Conservation (phyloP, 2,888 invertebrate genomes). For the Yponomeuta plumbellus region DNA sequence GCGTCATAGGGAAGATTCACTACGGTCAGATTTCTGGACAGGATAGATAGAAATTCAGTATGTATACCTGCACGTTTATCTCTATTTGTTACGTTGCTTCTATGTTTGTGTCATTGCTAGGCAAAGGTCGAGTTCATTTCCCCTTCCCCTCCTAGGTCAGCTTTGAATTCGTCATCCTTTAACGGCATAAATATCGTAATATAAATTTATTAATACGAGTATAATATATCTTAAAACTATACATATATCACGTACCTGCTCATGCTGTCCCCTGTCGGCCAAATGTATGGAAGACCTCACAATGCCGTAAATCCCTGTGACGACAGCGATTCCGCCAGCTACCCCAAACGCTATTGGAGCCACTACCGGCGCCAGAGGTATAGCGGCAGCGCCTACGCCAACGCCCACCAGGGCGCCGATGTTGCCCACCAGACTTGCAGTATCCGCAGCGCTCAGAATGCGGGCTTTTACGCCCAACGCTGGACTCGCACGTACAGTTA, state of each 20-base stretch:
- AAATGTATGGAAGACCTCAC: slow-evolving; percentile 41
- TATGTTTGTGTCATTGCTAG: too few species aligned
- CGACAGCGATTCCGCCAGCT: slow-evolving; percentile 33
- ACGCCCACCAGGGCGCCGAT: slow-evolving; percentile 39
- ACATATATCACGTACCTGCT: slow-evolving; percentile 40
- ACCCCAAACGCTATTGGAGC: slow-evolving; percentile 37
- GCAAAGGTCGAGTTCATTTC: too few species aligned
- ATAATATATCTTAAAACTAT: too few species aligned
- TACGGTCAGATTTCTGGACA: too few species aligned
- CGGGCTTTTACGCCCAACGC: slow-evolving; percentile 13
- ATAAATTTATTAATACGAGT: too few species aligned
- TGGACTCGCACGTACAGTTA: slow-evolving; percentile 21
- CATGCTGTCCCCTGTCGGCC: slow-evolving; percentile 48
- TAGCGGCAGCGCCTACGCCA: slow-evolving; percentile 27
- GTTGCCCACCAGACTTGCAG: slow-evolving; percentile 26
- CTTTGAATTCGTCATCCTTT: too few species aligned
- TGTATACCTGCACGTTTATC: too few species aligned
- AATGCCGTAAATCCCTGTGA: slow-evolving; percentile 50
- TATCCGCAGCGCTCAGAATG: slow-evolving; percentile 11
- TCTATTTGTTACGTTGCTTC: too few species aligned
- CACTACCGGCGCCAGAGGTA: slow-evolving; percentile 33
- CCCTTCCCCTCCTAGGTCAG: too few species aligned
- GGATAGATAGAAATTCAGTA: too few species aligned
- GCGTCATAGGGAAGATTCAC: too few species aligned
- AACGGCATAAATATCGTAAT: too few species aligned